Evolutionary conservation across 23 tunicate genomes (phyloP).

Genomic region (Trididemnum clinides): DNA sequence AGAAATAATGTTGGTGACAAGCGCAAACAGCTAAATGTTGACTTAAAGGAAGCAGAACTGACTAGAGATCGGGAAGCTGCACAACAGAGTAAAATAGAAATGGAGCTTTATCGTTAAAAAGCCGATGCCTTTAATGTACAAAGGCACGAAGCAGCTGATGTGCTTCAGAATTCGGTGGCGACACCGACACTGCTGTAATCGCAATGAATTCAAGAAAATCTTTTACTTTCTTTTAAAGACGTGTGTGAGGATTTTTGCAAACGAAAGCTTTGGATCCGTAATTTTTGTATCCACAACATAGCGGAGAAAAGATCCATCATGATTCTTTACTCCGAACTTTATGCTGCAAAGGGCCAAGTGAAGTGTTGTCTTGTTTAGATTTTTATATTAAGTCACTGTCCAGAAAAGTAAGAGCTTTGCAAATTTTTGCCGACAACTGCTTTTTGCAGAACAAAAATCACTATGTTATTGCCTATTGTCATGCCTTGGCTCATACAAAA

Average conservation of each 20-base stretch:
- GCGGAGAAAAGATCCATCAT: neutral
- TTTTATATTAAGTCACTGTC: neutral
- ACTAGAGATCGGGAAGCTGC: neutral
- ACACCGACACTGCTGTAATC: neutral
- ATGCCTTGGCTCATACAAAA: neutral
- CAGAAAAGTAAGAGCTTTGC: neutral
- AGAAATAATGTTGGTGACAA: neutral
- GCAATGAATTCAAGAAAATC: neutral
- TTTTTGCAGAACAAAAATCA: conserved; percentile 8
- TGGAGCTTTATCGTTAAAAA: neutral
- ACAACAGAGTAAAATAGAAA: neutral
- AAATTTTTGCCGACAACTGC: neutral
- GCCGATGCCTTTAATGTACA: conserved; percentile 1
- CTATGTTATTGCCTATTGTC: neutral
- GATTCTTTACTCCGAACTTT: neutral
- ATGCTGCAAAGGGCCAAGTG: conserved; percentile 5
- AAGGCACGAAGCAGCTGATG: neutral
- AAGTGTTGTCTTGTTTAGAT: neutral
- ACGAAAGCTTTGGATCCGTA: neutral
- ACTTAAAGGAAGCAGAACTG: neutral
- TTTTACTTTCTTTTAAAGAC: neutral
- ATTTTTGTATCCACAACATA: neutral
- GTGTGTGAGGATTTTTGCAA: neutral
- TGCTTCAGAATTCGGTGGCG: neutral
- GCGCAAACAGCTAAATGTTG: neutral